phyloP scores from a whole-genome alignment of 2,113 vertebrate species.

The Bagarius yarrelli region DNA sequence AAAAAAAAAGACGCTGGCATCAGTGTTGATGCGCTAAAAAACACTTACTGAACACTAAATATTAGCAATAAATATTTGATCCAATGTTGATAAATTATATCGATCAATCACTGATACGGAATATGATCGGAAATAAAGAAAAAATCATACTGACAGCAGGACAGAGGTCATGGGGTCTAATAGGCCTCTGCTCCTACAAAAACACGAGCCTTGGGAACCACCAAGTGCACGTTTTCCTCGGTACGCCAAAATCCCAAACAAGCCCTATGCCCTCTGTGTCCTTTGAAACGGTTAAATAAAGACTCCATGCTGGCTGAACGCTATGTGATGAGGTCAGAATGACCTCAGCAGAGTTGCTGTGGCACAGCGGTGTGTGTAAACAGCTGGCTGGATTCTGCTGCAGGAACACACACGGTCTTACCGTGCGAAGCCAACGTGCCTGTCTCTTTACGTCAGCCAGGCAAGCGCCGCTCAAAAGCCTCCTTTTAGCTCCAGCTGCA shows the following conservation, averaged over 20 bases:
- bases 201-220: slow-evolving; percentile 34
- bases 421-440: slow-evolving; percentile 35
- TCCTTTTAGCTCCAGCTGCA: slow-evolving; percentile 41
- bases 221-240: slow-evolving; percentile 24
- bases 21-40: too few relatives aligned
- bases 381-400: slow-evolving; percentile 25
- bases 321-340: slow-evolving; percentile 47
- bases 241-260: slow-evolving; percentile 10
- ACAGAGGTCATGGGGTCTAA: slow-evolving; percentile 21
- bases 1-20: too few relatives aligned
- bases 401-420: slow-evolving; percentile 35
- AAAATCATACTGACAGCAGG: background rate
- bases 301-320: background rate
- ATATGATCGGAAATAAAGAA: too few relatives aligned
- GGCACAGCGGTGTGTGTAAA: slow-evolving; percentile 34
- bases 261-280: background rate
- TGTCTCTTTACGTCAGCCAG: slow-evolving; percentile 36
- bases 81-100: too few relatives aligned
- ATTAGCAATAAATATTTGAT: too few relatives aligned
- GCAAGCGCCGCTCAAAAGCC: slow-evolving; percentile 29
- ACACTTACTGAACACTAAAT: too few relatives aligned
- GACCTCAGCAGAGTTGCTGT: slow-evolving; percentile 43
- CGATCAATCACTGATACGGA: too few relatives aligned
- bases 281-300: slow-evolving; percentile 36
- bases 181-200: slow-evolving; percentile 3